These are phyloP conservation scores for Sturnus vulgaris DNA, from an alignment of 2,113 vertebrate species.

Conservation along the genomic window DNA sequence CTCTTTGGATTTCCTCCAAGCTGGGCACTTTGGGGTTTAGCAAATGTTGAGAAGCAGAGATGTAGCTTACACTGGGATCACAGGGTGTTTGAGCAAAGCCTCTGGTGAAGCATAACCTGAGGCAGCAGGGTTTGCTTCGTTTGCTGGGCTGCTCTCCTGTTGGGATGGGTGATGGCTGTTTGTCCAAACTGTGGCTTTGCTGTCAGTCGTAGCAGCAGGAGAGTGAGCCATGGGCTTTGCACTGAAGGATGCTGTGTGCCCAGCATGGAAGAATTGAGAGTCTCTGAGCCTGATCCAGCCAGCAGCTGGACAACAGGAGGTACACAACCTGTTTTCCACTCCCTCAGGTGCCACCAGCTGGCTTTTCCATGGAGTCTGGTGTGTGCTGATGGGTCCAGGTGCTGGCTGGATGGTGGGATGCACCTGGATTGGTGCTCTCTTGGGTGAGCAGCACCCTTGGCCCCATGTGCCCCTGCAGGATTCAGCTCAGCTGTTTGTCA, in stretches of 20 bases:
- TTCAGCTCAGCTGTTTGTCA: background rate
- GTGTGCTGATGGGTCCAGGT: background rate
- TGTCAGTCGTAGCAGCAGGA: background rate
- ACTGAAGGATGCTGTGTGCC: background rate
- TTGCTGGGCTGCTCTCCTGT: background rate
- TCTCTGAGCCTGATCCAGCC: background rate
- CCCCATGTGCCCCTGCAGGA: background rate
- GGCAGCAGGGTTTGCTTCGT: background rate
- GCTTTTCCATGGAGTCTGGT: background rate
- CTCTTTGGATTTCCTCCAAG: background rate
- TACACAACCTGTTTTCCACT: fast-evolving
- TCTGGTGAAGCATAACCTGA: background rate
- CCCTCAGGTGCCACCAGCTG: background rate
- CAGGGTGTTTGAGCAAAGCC: background rate
- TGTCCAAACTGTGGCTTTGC: background rate
- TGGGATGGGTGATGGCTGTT: background rate
- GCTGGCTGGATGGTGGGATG: background rate
- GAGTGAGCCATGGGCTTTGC: background rate
- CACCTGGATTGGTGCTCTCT: background rate
- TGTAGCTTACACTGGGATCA: background rate
- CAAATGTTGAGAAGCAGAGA: background rate
- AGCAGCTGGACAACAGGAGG: background rate
- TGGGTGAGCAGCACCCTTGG: background rate
- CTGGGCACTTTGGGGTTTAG: background rate
- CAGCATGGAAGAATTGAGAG: fast-evolving